Evolutionary conservation across 1,140 invertebrate species (phyloP).

Genomic region (Habropoda laboriosa): DNA sequence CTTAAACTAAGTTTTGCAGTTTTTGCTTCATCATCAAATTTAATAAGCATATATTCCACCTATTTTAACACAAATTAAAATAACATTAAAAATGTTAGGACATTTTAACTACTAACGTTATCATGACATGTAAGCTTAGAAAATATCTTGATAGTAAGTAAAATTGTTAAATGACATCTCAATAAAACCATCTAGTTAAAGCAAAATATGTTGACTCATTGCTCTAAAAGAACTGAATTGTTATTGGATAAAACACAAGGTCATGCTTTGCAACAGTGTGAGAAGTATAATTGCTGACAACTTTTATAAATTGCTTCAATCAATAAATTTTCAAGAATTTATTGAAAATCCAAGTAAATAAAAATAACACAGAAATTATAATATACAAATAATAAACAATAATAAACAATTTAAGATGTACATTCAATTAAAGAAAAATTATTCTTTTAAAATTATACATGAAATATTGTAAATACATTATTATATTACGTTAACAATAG

Average conservation of each 20-base stretch:
- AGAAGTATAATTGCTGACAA: neutral
- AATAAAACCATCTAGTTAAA: neutral
- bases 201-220: constrained; percentile 32
- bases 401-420: neutral
- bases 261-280: neutral
- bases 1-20: constrained; percentile 92
- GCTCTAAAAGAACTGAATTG: neutral
- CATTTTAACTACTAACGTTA: neutral
- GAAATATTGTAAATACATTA: neutral
- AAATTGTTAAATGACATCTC: neutral
- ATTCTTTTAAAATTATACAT: neutral
- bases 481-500: neutral
- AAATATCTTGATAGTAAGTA: neutral
- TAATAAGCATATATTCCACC: constrained; percentile 98
- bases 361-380: no score
- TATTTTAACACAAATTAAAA: constrained; percentile 64
- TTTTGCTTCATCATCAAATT: constrained; percentile 95
- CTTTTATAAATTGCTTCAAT: neutral
- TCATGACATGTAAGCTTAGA: neutral
- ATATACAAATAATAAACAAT: neutral
- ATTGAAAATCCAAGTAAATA: neutral
- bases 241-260: constrained; percentile 29
- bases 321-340: neutral
- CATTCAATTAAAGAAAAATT: neutral
- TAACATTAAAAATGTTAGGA: constrained; percentile 7